Evolutionary conservation across 2,113 vertebrate species (phyloP), one percentile per base, ranked within the genome.

Genomic region (Litocranius walleri): DNA sequence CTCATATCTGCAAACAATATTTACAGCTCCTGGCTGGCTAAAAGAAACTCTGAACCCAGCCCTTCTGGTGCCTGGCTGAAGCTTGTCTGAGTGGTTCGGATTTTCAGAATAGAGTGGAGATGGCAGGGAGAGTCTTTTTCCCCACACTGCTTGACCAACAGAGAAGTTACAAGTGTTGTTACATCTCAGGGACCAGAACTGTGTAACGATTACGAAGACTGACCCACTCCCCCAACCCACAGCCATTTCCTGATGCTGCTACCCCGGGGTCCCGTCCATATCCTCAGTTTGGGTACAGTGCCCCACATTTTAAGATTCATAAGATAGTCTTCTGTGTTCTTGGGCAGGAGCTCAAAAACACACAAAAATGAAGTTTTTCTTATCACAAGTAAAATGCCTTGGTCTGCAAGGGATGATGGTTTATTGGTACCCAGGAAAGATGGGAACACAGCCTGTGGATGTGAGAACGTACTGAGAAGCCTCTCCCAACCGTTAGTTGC

Each of bases 261-360:
- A 1, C 8, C 7, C 11, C 0, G 5, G 43, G 23, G 27, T 25
- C 71, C 17, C 19, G 13, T 9, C 3, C 33, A 3, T 57, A 50
- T 45, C 29, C 40, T 56, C 45, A 33, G 27, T 27, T 15, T n/a
- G 62, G 33, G 27, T 45, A 33, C 19, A 59, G 62, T 43, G 43
- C 80, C 27, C 62, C 19, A 21, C 16, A 77, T 43, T 77, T 19
- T 61, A 52, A 52, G 62, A 77, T 61, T n/a, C n/a, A 43, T n/a
- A 62, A n/a, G 54, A 43, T 61, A 54, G 74, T 84, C 62, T 27
- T 43, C n/a, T n/a, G 17, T 62, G 94, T 30, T 91, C 43, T 54
- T n/a, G 14, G 40, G 10, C 30, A 93, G 23, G 27, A 57, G 52
- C 27, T 62, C 57, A 19, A 81, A 83, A 59, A 82, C 29, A 82